A percentile compares a stretch with the other conserved stretches of the same genome.
These are phyloP conservation scores for Rhea americana DNA, from an alignment of 2,113 vertebrate species.

Conservation along the genomic window DNA sequence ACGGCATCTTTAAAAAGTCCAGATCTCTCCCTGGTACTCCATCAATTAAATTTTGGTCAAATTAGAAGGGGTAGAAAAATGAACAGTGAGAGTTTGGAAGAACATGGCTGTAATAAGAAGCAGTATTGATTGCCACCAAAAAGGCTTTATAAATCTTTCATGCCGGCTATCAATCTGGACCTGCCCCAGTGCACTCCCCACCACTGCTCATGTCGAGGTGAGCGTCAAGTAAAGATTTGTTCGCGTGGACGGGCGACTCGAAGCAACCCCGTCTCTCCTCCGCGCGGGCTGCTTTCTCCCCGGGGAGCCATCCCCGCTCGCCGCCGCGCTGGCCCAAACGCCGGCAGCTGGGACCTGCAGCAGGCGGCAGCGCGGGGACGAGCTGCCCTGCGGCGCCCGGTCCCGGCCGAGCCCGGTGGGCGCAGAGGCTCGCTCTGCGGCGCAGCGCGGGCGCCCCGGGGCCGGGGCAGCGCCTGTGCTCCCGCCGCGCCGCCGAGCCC, in stretches of 20 bases:
- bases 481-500: background rate
- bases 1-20: background rate
- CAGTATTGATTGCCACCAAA: constrained; percentile 81
- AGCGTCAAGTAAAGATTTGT: constrained; percentile 3
- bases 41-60: constrained; percentile 27
- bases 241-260: background rate
- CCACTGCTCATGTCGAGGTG: constrained; percentile 72
- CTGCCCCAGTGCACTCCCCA: constrained; percentile 75
- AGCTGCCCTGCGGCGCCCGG: too few species aligned
- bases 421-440: too few species aligned
- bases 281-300: background rate
- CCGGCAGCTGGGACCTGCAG: too few species aligned
- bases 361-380: too few species aligned
- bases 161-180: constrained; percentile 78
- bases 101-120: constrained; percentile 75
- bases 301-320: background rate
- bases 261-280: background rate
- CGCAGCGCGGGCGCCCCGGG: background rate
- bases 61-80: constrained; percentile 22
- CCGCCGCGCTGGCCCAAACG: too few species aligned
- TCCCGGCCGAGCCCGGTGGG: too few species aligned
- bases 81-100: constrained; percentile 11
- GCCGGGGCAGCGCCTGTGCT: background rate
- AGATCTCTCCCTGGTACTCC: background rate
- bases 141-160: constrained; percentile 87